Evolutionary conservation across 2,797 vertebrate species (phyloP), one percentile per base, ranked within the genome.

Genomic region (Pterois miles): DNA sequence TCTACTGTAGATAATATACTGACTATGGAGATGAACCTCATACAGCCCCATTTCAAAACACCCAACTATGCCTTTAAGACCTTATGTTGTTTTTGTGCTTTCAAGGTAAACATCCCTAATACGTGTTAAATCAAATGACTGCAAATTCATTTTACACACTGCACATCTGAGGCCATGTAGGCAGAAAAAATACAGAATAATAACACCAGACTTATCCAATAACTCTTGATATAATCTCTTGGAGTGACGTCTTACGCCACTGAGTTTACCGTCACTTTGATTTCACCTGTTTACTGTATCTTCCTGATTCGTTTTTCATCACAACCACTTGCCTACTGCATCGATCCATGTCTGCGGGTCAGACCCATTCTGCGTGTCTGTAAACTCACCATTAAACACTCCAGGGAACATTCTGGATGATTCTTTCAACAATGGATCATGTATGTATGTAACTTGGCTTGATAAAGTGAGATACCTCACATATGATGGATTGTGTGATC

Each of bases 401-500:
- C 20, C 31, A 25, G 54, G 22, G 16, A 76, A 80, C n/a, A 50
- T 22, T 25, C 1, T 6, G 10, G 22, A 31, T 31, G 63, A 66
- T 43, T 82, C 57, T 64, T 57, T 33, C n/a, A 25, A 57, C 22
- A 27, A 48, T 64, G 20, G 63, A 50, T 71, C 13, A 23, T 16
- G 65, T 53, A 7, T 16, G 65, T 53, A 6, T 2, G n/a, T 14
- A 11, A 78, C 52, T 72, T 84, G 77, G 71, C 66, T 72, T 87
- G 10, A 60, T 57, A 56, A 57, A 66, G 34, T 72, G 65, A 70
- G 22, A 60, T 27, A 31, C n/a, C 53, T 76, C 59, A 25, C 16
- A 5, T 27, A 34, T 52, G 60, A 76, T 23, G 57, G 74, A 82
- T 65, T 68, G 82, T 80, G 58, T 79, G 62, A 78, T 78, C 34